Evolutionary conservation across 2,797 vertebrate species (phyloP).

Genomic region (Tauraco hartlaubi): DNA sequence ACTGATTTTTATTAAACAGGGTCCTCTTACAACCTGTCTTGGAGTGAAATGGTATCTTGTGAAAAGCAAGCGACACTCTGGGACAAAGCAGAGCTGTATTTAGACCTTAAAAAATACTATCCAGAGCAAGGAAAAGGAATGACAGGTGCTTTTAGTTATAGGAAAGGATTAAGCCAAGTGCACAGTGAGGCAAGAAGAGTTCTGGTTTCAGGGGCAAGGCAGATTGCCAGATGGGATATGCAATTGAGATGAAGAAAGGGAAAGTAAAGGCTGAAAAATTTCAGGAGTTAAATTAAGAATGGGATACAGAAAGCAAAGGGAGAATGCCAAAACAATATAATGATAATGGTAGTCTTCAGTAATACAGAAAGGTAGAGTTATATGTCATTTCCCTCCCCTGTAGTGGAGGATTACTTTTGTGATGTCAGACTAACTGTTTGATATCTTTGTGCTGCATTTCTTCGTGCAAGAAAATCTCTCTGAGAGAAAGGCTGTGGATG

Average conservation of each 20-base stretch:
- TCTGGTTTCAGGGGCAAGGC: constrained; percentile 8
- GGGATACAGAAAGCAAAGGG: neutral
- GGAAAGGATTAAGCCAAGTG: neutral
- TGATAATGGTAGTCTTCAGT: neutral
- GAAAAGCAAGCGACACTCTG: neutral
- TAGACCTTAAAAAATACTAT: neutral
- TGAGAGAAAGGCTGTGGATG: no score
- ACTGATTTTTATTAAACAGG: neutral
- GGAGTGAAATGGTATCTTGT: neutral
- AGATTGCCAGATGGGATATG: neutral
- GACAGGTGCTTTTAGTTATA: neutral
- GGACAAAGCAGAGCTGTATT: neutral
- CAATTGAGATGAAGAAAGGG: neutral
- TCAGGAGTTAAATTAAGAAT: neutral
- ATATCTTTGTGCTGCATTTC: neutral
- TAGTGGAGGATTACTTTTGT: neutral
- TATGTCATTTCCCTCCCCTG: neutral
- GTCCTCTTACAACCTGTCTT: neutral
- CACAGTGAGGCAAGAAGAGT: neutral
- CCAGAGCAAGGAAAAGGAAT: neutral
- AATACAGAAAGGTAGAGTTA: neutral
- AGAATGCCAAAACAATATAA: neutral
- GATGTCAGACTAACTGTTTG: neutral
- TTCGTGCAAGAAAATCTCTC: neutral
- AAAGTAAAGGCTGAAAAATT: neutral